Percentiles rank a stretch among this genome's conserved stretches.
These are phyloP conservation scores for Zaprionus camerounensis DNA, from an alignment of 1,140 invertebrate species.

Conservation along the genomic window DNA sequence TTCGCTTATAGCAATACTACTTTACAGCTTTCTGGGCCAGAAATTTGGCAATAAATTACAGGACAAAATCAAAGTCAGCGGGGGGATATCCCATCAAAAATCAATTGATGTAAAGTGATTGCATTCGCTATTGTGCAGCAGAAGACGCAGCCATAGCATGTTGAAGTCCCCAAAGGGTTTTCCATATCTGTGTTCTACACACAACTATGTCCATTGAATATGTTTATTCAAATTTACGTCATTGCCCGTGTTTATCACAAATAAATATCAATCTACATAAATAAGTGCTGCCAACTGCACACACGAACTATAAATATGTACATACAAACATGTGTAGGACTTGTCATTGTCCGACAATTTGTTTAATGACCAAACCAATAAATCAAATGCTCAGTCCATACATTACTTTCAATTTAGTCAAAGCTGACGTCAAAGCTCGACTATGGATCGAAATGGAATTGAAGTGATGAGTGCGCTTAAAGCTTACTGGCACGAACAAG, in stretches of 20 bases:
- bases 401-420: conserved; percentile 54
- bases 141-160: not conserved
- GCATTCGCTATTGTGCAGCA: conserved; percentile 7
- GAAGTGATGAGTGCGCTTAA: not conserved
- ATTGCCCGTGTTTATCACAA: conserved; percentile 70
- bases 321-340: conserved; percentile 15
- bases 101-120: conserved; percentile 73
- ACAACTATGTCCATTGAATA: conserved; percentile 58
- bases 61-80: conserved; percentile 11
- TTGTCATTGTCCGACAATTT: conserved; percentile 72
- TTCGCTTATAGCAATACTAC: not conserved
- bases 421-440: conserved; percentile 37
- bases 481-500: not conserved
- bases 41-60: conserved; percentile 53
- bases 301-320: conserved; percentile 9
- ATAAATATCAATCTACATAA: conserved; percentile 73
- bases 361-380: conserved; percentile 78
- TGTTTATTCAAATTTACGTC: conserved; percentile 81
- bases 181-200: conserved; percentile 26
- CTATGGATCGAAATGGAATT: conserved; percentile 1
- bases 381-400: conserved; percentile 69
- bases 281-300: conserved; percentile 47
- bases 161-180: conserved; percentile 45
- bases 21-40: not conserved
- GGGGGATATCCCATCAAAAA: conserved; percentile 43